A percentile compares a stretch with the other conserved stretches of the same genome.
These are phyloP conservation scores for Ifrita kowaldi DNA, from an alignment of 2,113 vertebrate species.

Conservation along the genomic window DNA sequence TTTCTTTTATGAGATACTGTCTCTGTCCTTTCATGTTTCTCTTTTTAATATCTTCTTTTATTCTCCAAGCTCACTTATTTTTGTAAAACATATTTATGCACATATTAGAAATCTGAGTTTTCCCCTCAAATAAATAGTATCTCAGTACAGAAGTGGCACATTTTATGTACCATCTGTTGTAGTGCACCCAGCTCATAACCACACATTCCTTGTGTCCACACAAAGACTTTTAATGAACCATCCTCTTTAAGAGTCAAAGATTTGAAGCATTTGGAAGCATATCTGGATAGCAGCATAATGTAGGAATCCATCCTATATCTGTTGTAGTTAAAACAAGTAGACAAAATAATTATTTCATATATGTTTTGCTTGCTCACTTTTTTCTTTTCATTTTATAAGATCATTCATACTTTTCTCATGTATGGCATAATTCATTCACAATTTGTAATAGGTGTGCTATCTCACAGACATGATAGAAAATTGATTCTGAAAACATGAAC, in stretches of 20 bases:
- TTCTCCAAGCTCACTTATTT: constrained; percentile 45
- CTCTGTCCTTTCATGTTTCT: not conserved
- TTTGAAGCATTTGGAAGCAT: constrained; percentile 46
- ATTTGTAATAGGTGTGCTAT: not conserved
- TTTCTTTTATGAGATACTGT: constrained; percentile 12
- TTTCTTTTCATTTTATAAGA: not conserved
- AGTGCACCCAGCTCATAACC: constrained; percentile 18
- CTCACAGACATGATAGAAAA: constrained; percentile 8
- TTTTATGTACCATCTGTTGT: constrained; percentile 37
- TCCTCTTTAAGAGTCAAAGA: constrained; percentile 50
- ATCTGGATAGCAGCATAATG: constrained; percentile 44
- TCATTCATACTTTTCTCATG: not conserved
- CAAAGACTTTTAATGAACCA: constrained; percentile 30
- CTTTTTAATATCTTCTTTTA: constrained; percentile 44
- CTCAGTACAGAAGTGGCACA: constrained; percentile 8
- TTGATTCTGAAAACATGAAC: constrained; percentile 50
- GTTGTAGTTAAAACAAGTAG: not conserved
- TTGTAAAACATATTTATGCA: constrained; percentile 16
- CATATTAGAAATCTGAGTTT: constrained; percentile 56
- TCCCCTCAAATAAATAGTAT: constrained; percentile 47
- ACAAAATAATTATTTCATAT: not conserved
- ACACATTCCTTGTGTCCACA: not conserved
- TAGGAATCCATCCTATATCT: not conserved
- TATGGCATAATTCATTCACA: not conserved
- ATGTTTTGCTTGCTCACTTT: not conserved